Base-by-base conservation (phyloP, 2,113 vertebrate genomes). In the Ornithorhynchus anatinus region DNA sequence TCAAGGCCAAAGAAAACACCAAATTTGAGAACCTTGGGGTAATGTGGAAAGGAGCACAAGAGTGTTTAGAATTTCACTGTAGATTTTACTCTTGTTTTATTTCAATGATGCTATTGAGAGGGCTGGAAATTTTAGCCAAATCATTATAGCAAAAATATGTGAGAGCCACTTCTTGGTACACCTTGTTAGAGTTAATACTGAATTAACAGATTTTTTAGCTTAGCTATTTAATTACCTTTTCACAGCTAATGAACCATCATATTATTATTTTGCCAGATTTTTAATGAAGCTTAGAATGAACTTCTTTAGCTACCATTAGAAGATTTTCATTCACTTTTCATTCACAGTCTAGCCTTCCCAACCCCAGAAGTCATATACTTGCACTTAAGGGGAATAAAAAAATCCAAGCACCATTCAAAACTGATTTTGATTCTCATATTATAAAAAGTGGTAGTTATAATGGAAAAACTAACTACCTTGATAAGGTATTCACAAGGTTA, bases 281-380 rank as follows among this genome's bases (percentile, higher is more conserved):
- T 5, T 32, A 17, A 82, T 60, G 22, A 7, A 17, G 40, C 12
- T 27, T 17, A 56, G 16, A n/a, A 14, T 56, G 3, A 54, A 23
- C 20, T 61, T 72, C 11, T 11, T 43, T 29, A 84, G 29, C 63
- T 75, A 40, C 53, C 20, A 72, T 50, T 58, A 71, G 6, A 38
- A 38, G 33, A 59, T 58, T 39, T 36, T n/a, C 15, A 40, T 45
- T 69, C 52, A 12, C 31, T 15, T 69, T 36, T 14, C 17, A 37
- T n/a, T n/a, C n/a, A n/a, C n/a, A n/a, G n/a, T n/a, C n/a, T n/a
- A n/a, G n/a, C n/a, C n/a, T n/a, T n/a, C n/a, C n/a, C n/a, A n/a
- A n/a, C n/a, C n/a, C n/a, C n/a, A n/a, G n/a, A n/a, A n/a, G n/a
- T n/a, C n/a, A n/a, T n/a, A n/a, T n/a, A n/a, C n/a, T n/a, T n/a